Evolutionary conservation across 2,888 invertebrate genomes (phyloP), one percentile per base, ranked within the genome.

Genomic region (Cerastis leucographa): DNA sequence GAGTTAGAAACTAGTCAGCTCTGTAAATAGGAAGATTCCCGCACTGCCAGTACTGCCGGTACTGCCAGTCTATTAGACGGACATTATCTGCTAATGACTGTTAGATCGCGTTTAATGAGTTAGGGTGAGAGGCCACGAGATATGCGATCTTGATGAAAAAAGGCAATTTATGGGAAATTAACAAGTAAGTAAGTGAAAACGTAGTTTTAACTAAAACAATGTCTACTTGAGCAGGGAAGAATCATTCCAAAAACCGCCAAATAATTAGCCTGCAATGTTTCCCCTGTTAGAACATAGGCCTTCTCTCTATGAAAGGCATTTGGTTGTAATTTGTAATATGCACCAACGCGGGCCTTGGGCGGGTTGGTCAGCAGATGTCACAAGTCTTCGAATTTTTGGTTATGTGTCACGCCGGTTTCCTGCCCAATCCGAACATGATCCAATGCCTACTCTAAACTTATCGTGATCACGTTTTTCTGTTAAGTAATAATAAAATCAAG

Each of bases 11-110:
- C 83, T 14, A 66, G 83, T 46, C 8, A 51, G 49, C 1, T 71
- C 4, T 29, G 66, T 74, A 78, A 74, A 74, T 74, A 78, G 19
- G 69, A 73, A 73, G 73, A 67, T 83, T 46, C 73, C 22, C n/a
- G 69, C n/a, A 9, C 44, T n/a, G 66, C 70, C 7, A n/a, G 62
- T 40, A 12, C 51, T n/a, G 66, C 70, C 7, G 14, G 62, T 40
- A 12, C 51, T 19, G 70, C 70, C 19, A 29, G 67, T 67, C 68
- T 35, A 22, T 71, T 46, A 56, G 56, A 67, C 7, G 17, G 51
- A 72, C 44, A 59, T 75, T 75, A 83, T 75, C 74, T 71, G 6
- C 12, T 84, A 75, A 75, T 72, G 64, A 35, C 35, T 44, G 56
- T 72, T 80, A 72, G 80, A 70, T 69, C 56, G 69, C 62, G 25